Conservation (phyloP, 2,888 invertebrate species). For the Stenchaetothrips biformis region DNA sequence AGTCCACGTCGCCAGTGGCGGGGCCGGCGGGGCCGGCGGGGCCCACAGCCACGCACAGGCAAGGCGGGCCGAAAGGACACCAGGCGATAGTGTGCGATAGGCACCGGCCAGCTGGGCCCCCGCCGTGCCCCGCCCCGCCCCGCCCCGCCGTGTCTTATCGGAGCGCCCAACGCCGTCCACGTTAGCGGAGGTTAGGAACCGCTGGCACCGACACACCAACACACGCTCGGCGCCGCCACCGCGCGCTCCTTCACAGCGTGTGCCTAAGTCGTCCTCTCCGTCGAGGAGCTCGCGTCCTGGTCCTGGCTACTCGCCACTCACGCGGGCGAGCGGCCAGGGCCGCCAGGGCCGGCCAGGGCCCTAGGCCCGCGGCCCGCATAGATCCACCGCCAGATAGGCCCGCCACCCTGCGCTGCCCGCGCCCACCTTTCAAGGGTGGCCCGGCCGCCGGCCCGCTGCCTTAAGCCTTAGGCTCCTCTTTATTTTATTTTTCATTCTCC, state of each 20-base stretch:
- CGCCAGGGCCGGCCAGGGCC: not conserved
- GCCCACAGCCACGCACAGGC: not conserved
- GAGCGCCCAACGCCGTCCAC: slow-evolving; percentile 16
- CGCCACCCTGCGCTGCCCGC: not conserved
- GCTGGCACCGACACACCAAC: not conserved
- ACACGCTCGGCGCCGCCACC: not conserved
- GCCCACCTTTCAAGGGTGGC: slow-evolving; percentile 1
- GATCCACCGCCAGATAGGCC: not conserved
- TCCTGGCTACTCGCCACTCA: too few species aligned
- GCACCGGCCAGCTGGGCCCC: not conserved
- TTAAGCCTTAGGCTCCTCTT: not conserved
- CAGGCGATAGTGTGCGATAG: slow-evolving; percentile 13
- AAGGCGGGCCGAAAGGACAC: not conserved
- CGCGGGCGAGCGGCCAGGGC: too few species aligned
- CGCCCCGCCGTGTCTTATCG: not conserved
- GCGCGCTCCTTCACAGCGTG: too few species aligned
- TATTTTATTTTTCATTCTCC: not conserved
- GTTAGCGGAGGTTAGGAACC: slow-evolving; percentile 15
- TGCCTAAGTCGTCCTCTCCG: too few species aligned
- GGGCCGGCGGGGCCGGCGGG: not conserved
- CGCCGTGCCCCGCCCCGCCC: not conserved
- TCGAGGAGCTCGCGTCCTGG: too few species aligned
- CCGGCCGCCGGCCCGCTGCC: not conserved
- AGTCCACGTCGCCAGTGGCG: not conserved
- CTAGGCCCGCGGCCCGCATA: too few species aligned